Conservation (phyloP, 2,797 vertebrate species). For the Oreortyx pictus region DNA sequence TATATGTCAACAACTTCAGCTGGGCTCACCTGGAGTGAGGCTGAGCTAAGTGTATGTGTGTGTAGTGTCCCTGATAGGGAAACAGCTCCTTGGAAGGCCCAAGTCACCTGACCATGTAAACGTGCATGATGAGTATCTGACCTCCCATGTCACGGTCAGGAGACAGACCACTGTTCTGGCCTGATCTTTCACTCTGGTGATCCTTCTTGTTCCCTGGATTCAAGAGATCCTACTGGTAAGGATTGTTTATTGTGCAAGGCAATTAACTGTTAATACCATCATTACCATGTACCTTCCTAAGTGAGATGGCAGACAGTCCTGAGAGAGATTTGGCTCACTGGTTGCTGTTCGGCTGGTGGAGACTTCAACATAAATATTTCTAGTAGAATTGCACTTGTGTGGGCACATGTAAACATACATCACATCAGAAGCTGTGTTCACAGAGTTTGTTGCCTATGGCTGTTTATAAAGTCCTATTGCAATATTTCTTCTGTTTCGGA, state of each 20-base stretch:
- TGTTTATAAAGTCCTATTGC: background rate
- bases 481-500: background rate
- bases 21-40: background rate
- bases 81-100: background rate
- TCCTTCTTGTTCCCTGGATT: background rate
- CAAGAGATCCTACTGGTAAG: background rate
- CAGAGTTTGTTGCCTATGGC: background rate
- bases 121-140: background rate
- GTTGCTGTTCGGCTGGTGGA: background rate
- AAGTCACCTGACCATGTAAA: background rate
- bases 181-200: background rate
- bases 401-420: no score
- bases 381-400: background rate
- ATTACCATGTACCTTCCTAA: background rate
- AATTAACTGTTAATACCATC: background rate
- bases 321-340: background rate
- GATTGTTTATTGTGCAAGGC: background rate
- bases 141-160: background rate
- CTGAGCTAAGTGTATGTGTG: background rate
- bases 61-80: background rate
- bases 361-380: background rate
- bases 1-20: background rate
- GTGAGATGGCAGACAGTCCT: background rate
- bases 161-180: background rate
- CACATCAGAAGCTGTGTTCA: background rate